These are phyloP conservation scores for Saguinus midas DNA, from an alignment of 2,113 vertebrate species.

Conservation along the genomic window DNA sequence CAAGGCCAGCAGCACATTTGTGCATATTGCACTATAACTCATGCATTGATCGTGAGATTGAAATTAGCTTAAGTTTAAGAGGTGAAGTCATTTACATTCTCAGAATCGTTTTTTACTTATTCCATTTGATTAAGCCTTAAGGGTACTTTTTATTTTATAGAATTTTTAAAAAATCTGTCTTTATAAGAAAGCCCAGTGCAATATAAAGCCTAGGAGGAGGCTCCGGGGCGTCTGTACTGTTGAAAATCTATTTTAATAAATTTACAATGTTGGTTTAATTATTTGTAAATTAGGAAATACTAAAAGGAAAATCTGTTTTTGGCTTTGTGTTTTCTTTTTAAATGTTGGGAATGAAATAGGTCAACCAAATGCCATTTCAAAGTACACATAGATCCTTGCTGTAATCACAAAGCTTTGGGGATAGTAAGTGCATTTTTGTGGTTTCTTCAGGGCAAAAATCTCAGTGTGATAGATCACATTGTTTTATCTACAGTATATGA, in stretches of 20 bases:
- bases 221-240: background rate
- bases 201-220: background rate
- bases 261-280: conserved; percentile 29
- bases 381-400: background rate
- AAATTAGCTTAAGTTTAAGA: conserved; percentile 30
- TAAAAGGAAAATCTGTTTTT: background rate
- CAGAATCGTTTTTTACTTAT: conserved; percentile 29
- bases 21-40: background rate
- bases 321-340: background rate
- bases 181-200: conserved; percentile 15
- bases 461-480: background rate
- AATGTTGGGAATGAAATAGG: conserved; percentile 17
- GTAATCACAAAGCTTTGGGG: background rate
- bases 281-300: conserved; percentile 16
- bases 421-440: background rate
- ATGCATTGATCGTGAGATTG: background rate
- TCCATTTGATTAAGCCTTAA: conserved; percentile 1
- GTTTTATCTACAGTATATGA: background rate
- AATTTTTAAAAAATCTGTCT: conserved; percentile 35
- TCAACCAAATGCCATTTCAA: background rate
- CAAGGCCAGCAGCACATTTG: background rate
- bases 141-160: background rate
- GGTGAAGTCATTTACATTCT: conserved; percentile 8
- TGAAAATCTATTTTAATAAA: conserved; percentile 41
- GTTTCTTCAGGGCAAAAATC: conserved; percentile 35